Evolutionary conservation across 2,797 vertebrate species (phyloP), one percentile per base, ranked within the genome.

Genomic region (Eutrigla gurnardus): DNA sequence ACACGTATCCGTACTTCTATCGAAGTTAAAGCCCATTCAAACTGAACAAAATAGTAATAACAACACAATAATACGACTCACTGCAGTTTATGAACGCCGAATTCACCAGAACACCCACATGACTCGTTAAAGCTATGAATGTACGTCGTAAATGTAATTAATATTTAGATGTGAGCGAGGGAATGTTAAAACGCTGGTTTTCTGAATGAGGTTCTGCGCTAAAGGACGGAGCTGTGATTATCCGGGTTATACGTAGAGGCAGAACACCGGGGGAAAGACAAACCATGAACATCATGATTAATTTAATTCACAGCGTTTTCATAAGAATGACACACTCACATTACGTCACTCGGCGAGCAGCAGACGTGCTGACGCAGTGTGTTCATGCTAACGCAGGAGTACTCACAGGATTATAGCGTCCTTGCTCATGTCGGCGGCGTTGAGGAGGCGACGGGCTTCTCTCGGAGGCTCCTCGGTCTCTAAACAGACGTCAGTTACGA

Each of bases 381-480:
- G 7, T 40, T 8, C 2, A 1, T 1, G 25, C 10, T 40, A 7
- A 69, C 5, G 4, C 6, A 25, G 25, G 25, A 14, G 43, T 52
- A 93, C 94, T 92, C 39, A 95, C 94, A 94, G 86, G 68, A 92
- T 92, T 3, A 94, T 37, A 32, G 65, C 80, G 87, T 88, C 86
- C 45, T 94, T 93, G 70, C 91, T 93, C 94, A 95, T 95, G 76
- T 65, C 81, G 6, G 55, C 69, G 2, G 64, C 6, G 37, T n/a
- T 70, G 47, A 47, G n/a, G 33, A 65, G 45, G 46, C 0, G 13
- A 8, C 33, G 6, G 35, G 12, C 25, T 68, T 15, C 25, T 65
- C 37, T 70, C 15, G 32, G 43, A 53, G 18, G 54, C 50, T 83
- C 32, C 47, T 69, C 32, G 54, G 58, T 53, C 14, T 65, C 7